phyloP scores from a whole-genome alignment of 1,140 invertebrate species.

The Drosophila dunni region DNA sequence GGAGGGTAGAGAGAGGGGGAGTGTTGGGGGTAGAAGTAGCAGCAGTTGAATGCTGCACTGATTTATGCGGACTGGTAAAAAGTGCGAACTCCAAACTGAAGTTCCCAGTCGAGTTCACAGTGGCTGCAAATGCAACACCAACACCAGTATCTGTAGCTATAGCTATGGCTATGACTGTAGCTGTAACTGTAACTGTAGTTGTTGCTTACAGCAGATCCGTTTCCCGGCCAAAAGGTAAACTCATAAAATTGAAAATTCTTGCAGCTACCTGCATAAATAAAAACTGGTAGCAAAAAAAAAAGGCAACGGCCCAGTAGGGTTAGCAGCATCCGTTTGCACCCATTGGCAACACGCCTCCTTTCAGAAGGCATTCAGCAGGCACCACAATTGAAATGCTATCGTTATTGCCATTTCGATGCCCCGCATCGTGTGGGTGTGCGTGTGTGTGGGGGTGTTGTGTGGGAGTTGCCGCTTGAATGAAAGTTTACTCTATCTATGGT shows the following conservation, averaged over 20 bases:
- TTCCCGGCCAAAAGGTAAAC: slow-evolving; percentile 56
- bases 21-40: slow-evolving; percentile 1
- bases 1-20: not conserved
- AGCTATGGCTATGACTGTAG: not conserved
- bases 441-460: not conserved
- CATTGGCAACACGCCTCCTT: slow-evolving; percentile 4
- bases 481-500: too few species aligned
- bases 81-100: slow-evolving; percentile 55
- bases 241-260: slow-evolving; percentile 70
- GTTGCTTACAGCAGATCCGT: slow-evolving; percentile 25
- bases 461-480: too few species aligned
- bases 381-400: slow-evolving; percentile 66
- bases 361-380: slow-evolving; percentile 2
- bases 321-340: slow-evolving; percentile 15
- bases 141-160: slow-evolving; percentile 1
- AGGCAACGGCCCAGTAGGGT: not conserved
- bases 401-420: slow-evolving; percentile 63
- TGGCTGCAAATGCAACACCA: slow-evolving; percentile 8
- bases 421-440: slow-evolving; percentile 6
- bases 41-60: slow-evolving; percentile 47
- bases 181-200: not conserved
- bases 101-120: slow-evolving; percentile 28
- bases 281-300: slow-evolving; percentile 23
- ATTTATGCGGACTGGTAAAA: slow-evolving; percentile 62
- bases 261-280: slow-evolving; percentile 52